Evolutionary conservation across 1,140 invertebrate species (phyloP).

Genomic region (Diabrotica virgifera): DNA sequence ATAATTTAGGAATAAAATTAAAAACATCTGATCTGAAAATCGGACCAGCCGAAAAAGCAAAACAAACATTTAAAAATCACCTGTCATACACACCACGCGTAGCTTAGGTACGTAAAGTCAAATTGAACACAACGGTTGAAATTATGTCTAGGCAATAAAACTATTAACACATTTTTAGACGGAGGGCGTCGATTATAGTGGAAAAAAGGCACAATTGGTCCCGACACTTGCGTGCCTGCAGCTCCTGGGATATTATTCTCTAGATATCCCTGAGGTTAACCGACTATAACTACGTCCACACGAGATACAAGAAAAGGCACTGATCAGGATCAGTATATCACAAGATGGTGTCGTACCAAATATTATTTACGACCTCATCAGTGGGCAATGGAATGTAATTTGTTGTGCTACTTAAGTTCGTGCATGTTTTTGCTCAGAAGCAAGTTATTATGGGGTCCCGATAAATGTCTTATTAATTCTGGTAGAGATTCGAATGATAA

Average conservation of each 20-base stretch:
- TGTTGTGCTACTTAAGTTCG: slow-evolving; percentile 56
- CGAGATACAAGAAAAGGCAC: slow-evolving; percentile 28
- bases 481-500: slow-evolving; percentile 78
- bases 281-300: slow-evolving; percentile 32
- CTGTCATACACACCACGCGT: slow-evolving; percentile 45
- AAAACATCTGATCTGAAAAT: slow-evolving; percentile 27
- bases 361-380: slow-evolving; percentile 32
- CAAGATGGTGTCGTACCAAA: slow-evolving; percentile 37
- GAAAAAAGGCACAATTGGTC: slow-evolving; percentile 25
- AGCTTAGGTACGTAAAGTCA: slow-evolving; percentile 45
- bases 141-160: slow-evolving; percentile 36
- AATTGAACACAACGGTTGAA: slow-evolving; percentile 48
- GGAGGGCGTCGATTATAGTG: slow-evolving; percentile 23
- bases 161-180: slow-evolving; percentile 27
- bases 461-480: slow-evolving; percentile 78
- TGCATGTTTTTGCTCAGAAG: slow-evolving; percentile 82
- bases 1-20: slow-evolving; percentile 23
- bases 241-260: slow-evolving; percentile 10
- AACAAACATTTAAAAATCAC: slow-evolving; percentile 22
- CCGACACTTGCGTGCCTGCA: slow-evolving; percentile 22
- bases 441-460: slow-evolving; percentile 80
- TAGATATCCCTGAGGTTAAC: slow-evolving; percentile 33
- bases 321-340: slow-evolving; percentile 31
- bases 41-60: slow-evolving; percentile 35
- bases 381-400: slow-evolving; percentile 40